Evolutionary conservation across 2,113 vertebrate species (phyloP).

Genomic region (Azemiops feae): DNA sequence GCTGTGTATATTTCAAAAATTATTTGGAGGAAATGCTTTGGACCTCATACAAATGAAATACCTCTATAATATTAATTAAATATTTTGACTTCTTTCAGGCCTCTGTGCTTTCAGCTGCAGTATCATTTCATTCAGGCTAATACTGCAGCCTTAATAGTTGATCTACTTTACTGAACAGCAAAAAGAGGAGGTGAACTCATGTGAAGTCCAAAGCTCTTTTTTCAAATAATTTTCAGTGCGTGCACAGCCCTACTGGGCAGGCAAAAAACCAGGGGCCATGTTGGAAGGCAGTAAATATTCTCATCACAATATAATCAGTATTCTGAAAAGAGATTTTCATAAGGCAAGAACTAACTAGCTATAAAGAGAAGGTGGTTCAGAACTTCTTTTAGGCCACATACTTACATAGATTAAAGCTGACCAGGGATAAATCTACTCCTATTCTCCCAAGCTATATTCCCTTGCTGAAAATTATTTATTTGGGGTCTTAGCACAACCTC

Average conservation of each 20-base stretch:
- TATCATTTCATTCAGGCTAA: background rate
- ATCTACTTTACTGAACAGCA: background rate
- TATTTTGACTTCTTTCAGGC: background rate
- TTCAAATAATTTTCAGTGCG: background rate
- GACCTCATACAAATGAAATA: background rate
- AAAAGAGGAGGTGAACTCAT: background rate
- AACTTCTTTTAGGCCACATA: background rate
- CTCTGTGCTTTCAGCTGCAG: background rate
- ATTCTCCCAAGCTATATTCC: background rate
- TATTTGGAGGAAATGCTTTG: background rate
- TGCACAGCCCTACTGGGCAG: slow-evolving; percentile 17
- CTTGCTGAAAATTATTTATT: background rate
- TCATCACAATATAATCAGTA: slow-evolving; percentile 22
- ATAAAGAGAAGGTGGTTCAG: background rate
- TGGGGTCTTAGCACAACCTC: background rate
- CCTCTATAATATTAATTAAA: background rate
- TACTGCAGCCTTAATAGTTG: background rate
- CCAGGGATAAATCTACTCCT: background rate
- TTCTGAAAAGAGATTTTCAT: slow-evolving; percentile 6
- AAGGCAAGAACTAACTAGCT: background rate
- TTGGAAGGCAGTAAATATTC: slow-evolving; percentile 67
- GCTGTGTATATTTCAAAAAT: background rate
- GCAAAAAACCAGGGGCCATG: slow-evolving; percentile 64
- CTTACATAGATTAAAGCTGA: background rate
- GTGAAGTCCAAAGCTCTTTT: background rate